Evolutionary conservation across 2,113 vertebrate species (phyloP), one percentile per base, ranked within the genome.

Genomic region (Deroptyus accipitrinus): DNA sequence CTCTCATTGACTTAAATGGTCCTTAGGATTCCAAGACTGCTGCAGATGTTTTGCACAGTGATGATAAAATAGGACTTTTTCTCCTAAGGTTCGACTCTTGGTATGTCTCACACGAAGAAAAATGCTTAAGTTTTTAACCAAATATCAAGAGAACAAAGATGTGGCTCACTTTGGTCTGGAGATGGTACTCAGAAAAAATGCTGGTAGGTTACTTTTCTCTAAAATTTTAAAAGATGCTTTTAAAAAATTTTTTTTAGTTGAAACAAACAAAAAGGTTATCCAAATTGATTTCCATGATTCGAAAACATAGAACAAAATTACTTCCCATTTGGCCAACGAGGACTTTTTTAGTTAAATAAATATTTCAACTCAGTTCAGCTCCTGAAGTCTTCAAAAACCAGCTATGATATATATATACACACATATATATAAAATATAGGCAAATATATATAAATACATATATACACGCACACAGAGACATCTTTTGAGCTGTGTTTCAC

Each of bases 381-480:
- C 9, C 39, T 46, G 22, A 75, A 92, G 13, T 68, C 23, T 91
- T 87, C 8, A 61, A 39, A 67, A 75, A 10, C 0, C 3, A 62
- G 6, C 2, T 55, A 46, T 22, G 33, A 8, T 39, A 8, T 18
- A n/a, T 15, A n/a, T 2, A 20, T 5, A n/a, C 19, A n/a, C 6
- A n/a, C 20, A 20, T 20, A 57, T 49, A 17, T 19, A n/a, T 6
- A 11, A 14, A 19, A 49, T 44, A 46, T 5, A 57, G 22, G 31
- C 5, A n/a, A n/a, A 57, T 46, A 17, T 49, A 17, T 19, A n/a
- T 6, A 11, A 14, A 19, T 5, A 12, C 2, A 15, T 7, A 23
- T 16, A 59, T 4, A 27, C 4, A 2, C 2, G 11, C 2, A 28
- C 8, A 68, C 18, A 77, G 7, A 51, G 0, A 11, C 1, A 67